A percentile compares a stretch with the other conserved stretches of the same genome.
Conservation (phyloP, 2,888 invertebrate species). For the Eilema caniola region DNA sequence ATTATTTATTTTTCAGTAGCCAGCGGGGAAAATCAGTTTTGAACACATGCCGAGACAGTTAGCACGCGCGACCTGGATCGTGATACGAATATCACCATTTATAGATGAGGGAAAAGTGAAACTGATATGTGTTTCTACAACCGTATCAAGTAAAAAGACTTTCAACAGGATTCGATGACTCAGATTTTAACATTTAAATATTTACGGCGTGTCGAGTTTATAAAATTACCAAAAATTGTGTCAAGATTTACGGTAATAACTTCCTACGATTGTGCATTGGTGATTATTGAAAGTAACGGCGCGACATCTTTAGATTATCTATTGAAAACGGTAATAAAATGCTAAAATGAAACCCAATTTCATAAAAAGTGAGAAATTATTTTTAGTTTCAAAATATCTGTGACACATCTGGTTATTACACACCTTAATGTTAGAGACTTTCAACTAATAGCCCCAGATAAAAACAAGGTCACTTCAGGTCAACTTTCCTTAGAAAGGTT, state of each 20-base stretch:
- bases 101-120: constrained; percentile 84
- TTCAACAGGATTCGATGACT: constrained; percentile 80
- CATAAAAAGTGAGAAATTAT: not conserved
- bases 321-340: constrained; percentile 41
- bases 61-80: constrained; percentile 82
- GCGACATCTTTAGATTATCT: constrained; percentile 56
- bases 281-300: constrained; percentile 64
- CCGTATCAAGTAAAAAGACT: constrained; percentile 73
- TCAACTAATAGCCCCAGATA: constrained; percentile 1
- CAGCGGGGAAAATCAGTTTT: constrained; percentile 57
- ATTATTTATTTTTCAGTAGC: constrained; percentile 48
- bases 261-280: constrained; percentile 67
- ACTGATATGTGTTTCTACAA: constrained; percentile 76
- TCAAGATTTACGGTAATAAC: constrained; percentile 59
- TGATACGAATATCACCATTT: constrained; percentile 79
- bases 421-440: not conserved
- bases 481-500: not conserved
- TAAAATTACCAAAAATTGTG: constrained; percentile 61
- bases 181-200: constrained; percentile 51
- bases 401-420: not conserved
- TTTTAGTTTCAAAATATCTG: not conserved
- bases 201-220: constrained; percentile 46
- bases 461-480: constrained; percentile 4
- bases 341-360: not conserved
- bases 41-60: constrained; percentile 65